Conservation (phyloP, 1,140 invertebrate genomes). For the Dryas iulia region DNA sequence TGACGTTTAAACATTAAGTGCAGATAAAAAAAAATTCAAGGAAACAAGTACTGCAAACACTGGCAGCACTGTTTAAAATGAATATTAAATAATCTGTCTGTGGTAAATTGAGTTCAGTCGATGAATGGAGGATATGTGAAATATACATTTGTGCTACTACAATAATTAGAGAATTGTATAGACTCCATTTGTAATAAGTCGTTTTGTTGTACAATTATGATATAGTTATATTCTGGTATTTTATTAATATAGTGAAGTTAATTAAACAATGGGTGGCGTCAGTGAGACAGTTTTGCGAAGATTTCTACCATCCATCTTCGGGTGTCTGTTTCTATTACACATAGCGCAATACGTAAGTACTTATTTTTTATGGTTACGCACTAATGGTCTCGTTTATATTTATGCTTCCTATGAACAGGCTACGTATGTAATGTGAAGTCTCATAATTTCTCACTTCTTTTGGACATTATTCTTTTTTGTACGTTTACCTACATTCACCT, state of each 20-base stretch:
- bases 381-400: conserved; percentile 21
- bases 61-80: background rate
- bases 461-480: conserved; percentile 14
- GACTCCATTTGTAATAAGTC: background rate
- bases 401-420: background rate
- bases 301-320: conserved; percentile 49
- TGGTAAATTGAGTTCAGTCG: conserved; percentile 4
- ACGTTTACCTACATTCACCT: conserved; percentile 37
- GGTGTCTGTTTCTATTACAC: conserved; percentile 52
- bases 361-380: conserved; percentile 44
- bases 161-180: conserved; percentile 10
- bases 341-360: conserved; percentile 59
- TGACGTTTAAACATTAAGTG: too few species aligned
- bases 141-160: conserved; percentile 12
- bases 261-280: conserved; percentile 49
- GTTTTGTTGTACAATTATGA: conserved; percentile 51
- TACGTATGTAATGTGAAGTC: background rate
- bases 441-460: background rate
- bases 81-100: background rate
- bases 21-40: background rate
- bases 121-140: conserved; percentile 9
- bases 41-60: background rate
- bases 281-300: conserved; percentile 40
- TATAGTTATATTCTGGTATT: conserved; percentile 48
- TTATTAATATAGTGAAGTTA: conserved; percentile 37